Base-by-base conservation (phyloP, 2,888 invertebrate species). In the Caradrina kadenii region DNA sequence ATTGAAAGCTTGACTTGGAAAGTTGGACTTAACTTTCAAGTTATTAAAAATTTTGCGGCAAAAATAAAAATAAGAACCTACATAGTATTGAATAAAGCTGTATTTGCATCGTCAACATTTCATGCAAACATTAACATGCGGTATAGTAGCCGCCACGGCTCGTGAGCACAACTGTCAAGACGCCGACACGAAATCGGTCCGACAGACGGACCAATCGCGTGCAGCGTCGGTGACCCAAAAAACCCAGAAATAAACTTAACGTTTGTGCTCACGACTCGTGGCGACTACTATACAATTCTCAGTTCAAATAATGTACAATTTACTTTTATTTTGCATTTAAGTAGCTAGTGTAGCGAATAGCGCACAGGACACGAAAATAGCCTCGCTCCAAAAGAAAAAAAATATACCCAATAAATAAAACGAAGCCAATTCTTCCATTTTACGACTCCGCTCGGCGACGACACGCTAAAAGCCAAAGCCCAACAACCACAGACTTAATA, bases 401-500 rank as follows among this genome's bases (percentile, higher is more conserved):
- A 79, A 53, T 71, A 75, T 63, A 76, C 45, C 21, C 49, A 54
- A 61, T 56, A 76, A 63, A 76, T 69, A 68, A 66, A 75, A 56
- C 53, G 48, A 64, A 64, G 68, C 52, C 58, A 35, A 71, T 71
- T 71, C 53, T 62, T 69, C 59, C 54, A 69, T 79, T 75, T 82
- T 64, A 75, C 79, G 73, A 77, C 60, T 67, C 58, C 21, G 19
- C 60, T 66, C 59, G 54, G 15, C 59, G 73, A 68, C 69, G 65
- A 72, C 68, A 75, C 54, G 69, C 63, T 82, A 77, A 82, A 81
- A 80, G 83, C 83, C 72, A 63, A 78, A 76, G 68, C 83, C 81
- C 78, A 63, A 54, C 69, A 62, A 80, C 79, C 81, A 68, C 76
- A 79, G 73, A 64, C 78, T 73, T 83, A 77, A 83, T 87, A 83